Percentiles rank a stretch among this genome's conserved stretches.
phyloP scores from a whole-genome alignment of 2,113 vertebrate species.

The Pipa parva region DNA sequence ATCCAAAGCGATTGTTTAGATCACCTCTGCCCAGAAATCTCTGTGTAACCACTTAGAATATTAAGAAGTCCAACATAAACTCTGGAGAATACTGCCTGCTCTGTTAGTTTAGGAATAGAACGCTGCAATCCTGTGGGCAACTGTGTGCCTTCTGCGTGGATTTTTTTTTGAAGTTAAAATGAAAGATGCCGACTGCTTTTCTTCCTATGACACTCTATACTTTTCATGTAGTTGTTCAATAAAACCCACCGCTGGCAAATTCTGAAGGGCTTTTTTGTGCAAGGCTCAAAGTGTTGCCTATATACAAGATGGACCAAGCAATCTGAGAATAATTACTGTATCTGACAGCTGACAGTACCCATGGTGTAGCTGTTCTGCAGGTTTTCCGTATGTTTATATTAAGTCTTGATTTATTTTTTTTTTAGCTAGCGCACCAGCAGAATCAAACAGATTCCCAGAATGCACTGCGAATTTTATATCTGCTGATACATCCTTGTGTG shows the following conservation, averaged over 20 bases:
- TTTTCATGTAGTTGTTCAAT: slow-evolving; percentile 32
- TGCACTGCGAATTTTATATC: not conserved
- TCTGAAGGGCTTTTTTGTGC: slow-evolving; percentile 35
- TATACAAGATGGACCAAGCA: slow-evolving; percentile 42
- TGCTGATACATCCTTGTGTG: not conserved
- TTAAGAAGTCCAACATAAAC: not conserved
- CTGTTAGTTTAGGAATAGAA: slow-evolving; percentile 34
- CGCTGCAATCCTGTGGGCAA: slow-evolving; percentile 2
- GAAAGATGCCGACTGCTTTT: slow-evolving; percentile 39
- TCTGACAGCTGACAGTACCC: slow-evolving; percentile 26
- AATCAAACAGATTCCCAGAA: not conserved
- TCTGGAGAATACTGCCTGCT: not conserved
- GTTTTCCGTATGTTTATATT: slow-evolving; percentile 8
- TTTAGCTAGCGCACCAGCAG: not conserved
- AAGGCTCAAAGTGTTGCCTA: slow-evolving; percentile 34
- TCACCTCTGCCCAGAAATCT: not conserved
- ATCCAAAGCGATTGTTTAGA: not conserved
- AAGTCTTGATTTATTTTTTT: slow-evolving; percentile 3
- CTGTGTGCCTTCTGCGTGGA: slow-evolving; percentile 11
- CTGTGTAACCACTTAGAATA: not conserved
- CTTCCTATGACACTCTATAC: slow-evolving; percentile 31
- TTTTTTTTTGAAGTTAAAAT: slow-evolving; percentile 27
- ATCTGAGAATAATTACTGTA: slow-evolving; percentile 33
- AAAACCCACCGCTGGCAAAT: slow-evolving; percentile 35
- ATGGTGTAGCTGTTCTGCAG: slow-evolving; percentile 2